Evolutionary conservation across 2,888 invertebrate genomes (phyloP).

Genomic region (Argyra leucocephala): DNA sequence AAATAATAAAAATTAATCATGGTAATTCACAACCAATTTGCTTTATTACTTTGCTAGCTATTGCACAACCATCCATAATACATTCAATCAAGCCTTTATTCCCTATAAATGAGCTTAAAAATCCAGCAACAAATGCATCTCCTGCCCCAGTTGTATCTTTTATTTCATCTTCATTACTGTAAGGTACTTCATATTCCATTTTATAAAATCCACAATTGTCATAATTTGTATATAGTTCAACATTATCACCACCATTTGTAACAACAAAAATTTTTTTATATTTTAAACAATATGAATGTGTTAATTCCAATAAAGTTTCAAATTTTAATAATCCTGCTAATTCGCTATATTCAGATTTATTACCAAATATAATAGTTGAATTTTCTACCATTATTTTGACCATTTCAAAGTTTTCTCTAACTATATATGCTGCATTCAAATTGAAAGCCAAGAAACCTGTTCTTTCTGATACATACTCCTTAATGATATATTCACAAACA

Average conservation of each 20-base stretch:
- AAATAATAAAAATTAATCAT: not conserved
- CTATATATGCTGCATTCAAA: constrained; percentile 49
- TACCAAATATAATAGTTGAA: constrained; percentile 50
- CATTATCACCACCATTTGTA: constrained; percentile 52
- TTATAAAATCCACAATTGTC: constrained; percentile 28
- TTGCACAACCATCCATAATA: constrained; percentile 42
- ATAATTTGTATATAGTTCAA: constrained; percentile 44
- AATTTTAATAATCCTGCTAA: constrained; percentile 36
- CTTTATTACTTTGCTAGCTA: constrained; percentile 45
- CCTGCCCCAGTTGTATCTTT: constrained; percentile 53
- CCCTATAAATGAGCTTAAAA: constrained; percentile 45
- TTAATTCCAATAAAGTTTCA: constrained; percentile 24
- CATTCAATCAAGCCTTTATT: constrained; percentile 41
- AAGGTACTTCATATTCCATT: constrained; percentile 35
- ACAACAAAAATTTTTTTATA: constrained; percentile 49
- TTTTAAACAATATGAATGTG: constrained; percentile 25
- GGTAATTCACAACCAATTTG: constrained; percentile 47
- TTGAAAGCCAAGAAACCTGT: constrained; percentile 46
- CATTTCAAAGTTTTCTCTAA: constrained; percentile 38
- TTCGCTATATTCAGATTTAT: constrained; percentile 47
- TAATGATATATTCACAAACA: constrained; percentile 42
- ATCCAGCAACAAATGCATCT: constrained; percentile 52
- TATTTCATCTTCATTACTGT: constrained; percentile 39
- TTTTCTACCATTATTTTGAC: constrained; percentile 43
- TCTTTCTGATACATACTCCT: constrained; percentile 38